Evolutionary conservation across 2,113 vertebrate genomes (phyloP), one percentile per base, ranked within the genome.

Genomic region (Mobula birostris): DNA sequence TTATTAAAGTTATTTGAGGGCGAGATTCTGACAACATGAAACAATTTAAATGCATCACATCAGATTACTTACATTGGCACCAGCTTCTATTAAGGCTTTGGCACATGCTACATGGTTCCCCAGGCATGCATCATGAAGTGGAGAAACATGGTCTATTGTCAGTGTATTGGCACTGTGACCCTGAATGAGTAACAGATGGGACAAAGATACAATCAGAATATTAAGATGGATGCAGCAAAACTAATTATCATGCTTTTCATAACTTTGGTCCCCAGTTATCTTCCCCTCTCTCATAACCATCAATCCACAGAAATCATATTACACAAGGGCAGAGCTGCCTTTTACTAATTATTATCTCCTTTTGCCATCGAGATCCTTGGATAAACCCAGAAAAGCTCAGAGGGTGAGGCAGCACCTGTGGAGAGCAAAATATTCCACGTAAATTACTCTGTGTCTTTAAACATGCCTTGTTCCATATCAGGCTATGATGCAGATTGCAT

Each of bases 121-220:
- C 14, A 98, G 96, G 95, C 98, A 99, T 95, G 98, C 98, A 95
- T 99, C 98, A 0, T 99, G 99, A 94, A 99, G 95, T 5, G 98
- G 99, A 66, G 98, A 98, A 94, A 99, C 97, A 68, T 98, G 98
- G 96, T 99, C 98, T 95, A 99, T 98, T 7, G 99, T 99, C 90
- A 98, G 96, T 7, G 97, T 98, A 95, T 99, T 98, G 63, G 99
- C 98, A 95, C 97, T 98, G 96, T 98, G 98, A 94, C 99, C 99
- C 98, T 99, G 96, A 94, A 94, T 94, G 9, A 91, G 32, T 94
- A 94, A 27, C 14, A 29, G 32, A 80, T 61, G 56, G 29, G 36
- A 27, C 21, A 94, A 94, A 4, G 29, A 76, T 79, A 32, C 24
- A 7, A 80, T 94, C 58, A 94, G 32, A 80, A 80, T 7, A 68